Base-by-base conservation (phyloP, 1,140 invertebrate species). In the Papilio machaon region DNA sequence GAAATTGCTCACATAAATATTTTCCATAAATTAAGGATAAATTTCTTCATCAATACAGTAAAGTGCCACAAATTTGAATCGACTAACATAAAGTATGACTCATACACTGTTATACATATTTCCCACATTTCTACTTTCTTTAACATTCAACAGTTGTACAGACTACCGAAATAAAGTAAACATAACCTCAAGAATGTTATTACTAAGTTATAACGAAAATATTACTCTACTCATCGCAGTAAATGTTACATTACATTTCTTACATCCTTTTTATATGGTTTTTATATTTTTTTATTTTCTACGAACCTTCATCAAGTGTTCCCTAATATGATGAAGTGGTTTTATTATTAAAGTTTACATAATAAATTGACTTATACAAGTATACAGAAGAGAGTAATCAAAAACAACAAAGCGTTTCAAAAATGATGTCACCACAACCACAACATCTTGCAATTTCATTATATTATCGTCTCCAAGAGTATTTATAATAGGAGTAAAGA, bases 201-300 rank as follows among this genome's bases (percentile, higher is more conserved):
- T 38, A 2, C 64, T 70, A 70, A 70, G 30, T 70, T 17, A 35
- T 70, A 70, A 70, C 2, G 64, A 35, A 70, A 70, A 70, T 38
- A 70, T 35, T 70, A 6, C 3, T 13, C 64, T 30, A 23, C 23
- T 35, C 23, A 35, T 35, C 64, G 64, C 64, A 15, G 30, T 70
- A 70, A 70, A 70, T 70, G 4, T 70, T 38, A 38, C 64, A 35
- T 70, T 19, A 70, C 30, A 70, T 70, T 70, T 58, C 54, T n/a
- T 52, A 52, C 10, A 52, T 8, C 49, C 6, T n/a, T n/a, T 64
- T 64, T 64, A 64, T 6, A 52, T 13, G 49, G 49, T 52, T 54
- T 38, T 70, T 35, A 35, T 38, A 23, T 35, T 30, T 4, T 19
- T n/a, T 35, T 23, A 67, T 67, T 30, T 23, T 23, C 58, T 64